These are phyloP conservation scores for Lerista edwardsae DNA, from an alignment of 2,797 vertebrate genomes.

Conservation along the genomic window DNA sequence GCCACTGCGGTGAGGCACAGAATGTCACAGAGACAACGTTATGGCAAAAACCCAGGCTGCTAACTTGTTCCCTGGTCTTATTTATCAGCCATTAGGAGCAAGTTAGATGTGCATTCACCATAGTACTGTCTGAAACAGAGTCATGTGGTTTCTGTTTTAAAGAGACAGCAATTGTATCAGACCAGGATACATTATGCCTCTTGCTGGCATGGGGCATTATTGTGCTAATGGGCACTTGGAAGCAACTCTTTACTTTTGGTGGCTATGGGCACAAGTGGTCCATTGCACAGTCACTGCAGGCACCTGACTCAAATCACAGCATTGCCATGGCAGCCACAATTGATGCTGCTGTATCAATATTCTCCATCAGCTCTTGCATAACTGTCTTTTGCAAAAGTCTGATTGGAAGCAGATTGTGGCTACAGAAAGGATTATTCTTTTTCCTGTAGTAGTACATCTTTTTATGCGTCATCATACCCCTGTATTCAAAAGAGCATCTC, in stretches of 20 bases:
- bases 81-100: not conserved
- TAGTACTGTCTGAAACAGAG: not conserved
- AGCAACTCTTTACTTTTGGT: not conserved
- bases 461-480: too few species aligned
- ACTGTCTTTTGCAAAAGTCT: not conserved
- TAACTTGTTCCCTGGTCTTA: not conserved
- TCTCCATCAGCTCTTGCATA: not conserved
- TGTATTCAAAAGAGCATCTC: not conserved
- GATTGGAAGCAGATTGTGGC: not conserved
- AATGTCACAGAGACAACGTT: not conserved
- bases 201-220: not conserved
- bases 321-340: not conserved
- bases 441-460: constrained; percentile 1
- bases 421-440: not conserved
- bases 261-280: not conserved
- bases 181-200: not conserved
- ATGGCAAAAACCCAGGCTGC: not conserved
- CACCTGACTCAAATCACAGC: not conserved
- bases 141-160: not conserved
- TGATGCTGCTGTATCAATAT: not conserved
- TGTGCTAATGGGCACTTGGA: not conserved
- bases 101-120: not conserved
- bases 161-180: not conserved
- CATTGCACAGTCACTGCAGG: not conserved
- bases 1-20: too few species aligned